phyloP scores from a whole-genome alignment of 2,113 vertebrate genomes.

The Melanerpes formicivorus region DNA sequence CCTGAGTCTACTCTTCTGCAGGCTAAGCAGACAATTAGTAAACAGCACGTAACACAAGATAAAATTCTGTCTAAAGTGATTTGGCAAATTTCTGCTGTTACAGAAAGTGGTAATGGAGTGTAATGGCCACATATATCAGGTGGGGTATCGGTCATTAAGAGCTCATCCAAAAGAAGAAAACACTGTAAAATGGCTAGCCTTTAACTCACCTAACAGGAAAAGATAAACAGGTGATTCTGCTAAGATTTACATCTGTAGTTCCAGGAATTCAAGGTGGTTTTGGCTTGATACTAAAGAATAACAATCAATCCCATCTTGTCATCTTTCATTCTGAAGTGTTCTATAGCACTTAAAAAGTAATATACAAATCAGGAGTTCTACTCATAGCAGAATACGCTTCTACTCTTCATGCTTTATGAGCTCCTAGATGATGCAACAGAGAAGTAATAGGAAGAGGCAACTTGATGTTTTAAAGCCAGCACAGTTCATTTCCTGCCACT shows the following conservation, averaged over 20 bases:
- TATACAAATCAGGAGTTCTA: background rate
- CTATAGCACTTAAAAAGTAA: conserved; percentile 26
- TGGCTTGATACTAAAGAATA: conserved; percentile 18
- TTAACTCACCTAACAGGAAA: conserved; percentile 25
- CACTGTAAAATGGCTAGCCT: conserved; percentile 15
- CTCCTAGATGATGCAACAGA: background rate
- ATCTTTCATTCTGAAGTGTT: background rate
- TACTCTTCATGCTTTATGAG: background rate
- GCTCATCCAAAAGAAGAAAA: conserved; percentile 28
- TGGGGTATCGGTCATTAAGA: conserved; percentile 26
- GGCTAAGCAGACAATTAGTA: background rate
- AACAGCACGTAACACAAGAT: background rate
- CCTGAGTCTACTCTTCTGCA: too few species aligned
- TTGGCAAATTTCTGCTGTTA: conserved; percentile 26
- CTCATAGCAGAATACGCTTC: background rate
- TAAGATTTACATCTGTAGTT: conserved; percentile 44
- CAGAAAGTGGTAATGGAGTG: conserved; percentile 20
- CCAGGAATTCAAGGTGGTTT: conserved; percentile 58
- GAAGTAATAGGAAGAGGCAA: background rate
- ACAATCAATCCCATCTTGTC: background rate
- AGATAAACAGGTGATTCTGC: conserved; percentile 50
- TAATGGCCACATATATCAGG: conserved; percentile 52
- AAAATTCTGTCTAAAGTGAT: conserved; percentile 20
- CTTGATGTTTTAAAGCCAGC: background rate
- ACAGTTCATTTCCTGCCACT: background rate